Percentiles rank a stretch among this genome's conserved stretches.
Conservation (phyloP, 2,113 vertebrate species). For the Neotragus pygmaeus region DNA sequence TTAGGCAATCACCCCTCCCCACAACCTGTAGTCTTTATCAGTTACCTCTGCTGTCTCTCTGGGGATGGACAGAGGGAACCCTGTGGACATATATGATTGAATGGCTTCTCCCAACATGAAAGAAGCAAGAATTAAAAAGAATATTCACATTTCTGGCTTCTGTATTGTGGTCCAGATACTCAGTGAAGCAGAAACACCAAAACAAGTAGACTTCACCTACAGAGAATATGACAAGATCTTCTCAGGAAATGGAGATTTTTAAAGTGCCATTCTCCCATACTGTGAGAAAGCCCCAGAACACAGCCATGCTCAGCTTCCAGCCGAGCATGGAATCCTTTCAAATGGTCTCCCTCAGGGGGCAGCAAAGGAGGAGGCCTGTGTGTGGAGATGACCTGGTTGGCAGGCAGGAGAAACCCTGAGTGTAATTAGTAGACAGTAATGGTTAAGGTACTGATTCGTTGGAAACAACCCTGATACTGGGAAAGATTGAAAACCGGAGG, state of each 20-base stretch:
- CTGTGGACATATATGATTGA: neutral
- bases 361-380: neutral
- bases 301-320: neutral
- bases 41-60: neutral
- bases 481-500: neutral
- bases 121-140: neutral
- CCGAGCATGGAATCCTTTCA: neutral
- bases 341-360: neutral
- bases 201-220: neutral
- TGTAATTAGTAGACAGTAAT: neutral
- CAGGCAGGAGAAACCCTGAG: neutral
- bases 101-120: neutral
- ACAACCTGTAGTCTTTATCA: neutral
- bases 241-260: neutral
- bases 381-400: neutral
- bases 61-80: neutral
- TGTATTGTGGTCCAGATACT: neutral
- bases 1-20: neutral
- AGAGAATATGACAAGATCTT: neutral
- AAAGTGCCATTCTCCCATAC: neutral
- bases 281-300: neutral
- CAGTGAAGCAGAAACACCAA: neutral
- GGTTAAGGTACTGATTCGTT: neutral
- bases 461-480: neutral
- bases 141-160: neutral